These are phyloP conservation scores for Tiphia femorata DNA, from an alignment of 2,888 invertebrate genomes.

Conservation along the genomic window DNA sequence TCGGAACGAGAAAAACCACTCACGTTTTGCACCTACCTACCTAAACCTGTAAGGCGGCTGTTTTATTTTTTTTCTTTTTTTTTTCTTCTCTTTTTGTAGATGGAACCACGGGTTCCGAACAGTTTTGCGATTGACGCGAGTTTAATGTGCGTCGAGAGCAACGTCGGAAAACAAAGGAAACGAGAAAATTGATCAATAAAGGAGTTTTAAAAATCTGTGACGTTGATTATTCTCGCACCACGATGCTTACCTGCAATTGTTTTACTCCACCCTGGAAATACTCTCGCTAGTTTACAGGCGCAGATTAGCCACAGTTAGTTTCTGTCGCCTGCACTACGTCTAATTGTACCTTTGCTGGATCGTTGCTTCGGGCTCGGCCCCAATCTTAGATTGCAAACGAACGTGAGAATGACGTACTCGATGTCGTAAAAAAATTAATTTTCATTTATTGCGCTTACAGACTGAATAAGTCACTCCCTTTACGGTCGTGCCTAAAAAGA, in stretches of 20 bases:
- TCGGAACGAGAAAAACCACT: slow-evolving; percentile 1
- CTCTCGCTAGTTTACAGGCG: background rate
- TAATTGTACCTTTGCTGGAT: too few relatives aligned
- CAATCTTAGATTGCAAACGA: background rate
- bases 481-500: too few relatives aligned
- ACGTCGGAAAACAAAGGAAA: slow-evolving; percentile 25
- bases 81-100: too few relatives aligned
- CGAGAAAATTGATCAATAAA: slow-evolving; percentile 42
- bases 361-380: background rate
- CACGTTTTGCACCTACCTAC: slow-evolving; percentile 14
- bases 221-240: background rate
- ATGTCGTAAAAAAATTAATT: slow-evolving; percentile 58
- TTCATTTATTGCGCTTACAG: slow-evolving; percentile 62
- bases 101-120: slow-evolving; percentile 18
- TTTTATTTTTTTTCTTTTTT: too few relatives aligned
- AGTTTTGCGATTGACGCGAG: slow-evolving; percentile 25
- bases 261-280: too few relatives aligned
- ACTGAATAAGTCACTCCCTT: too few relatives aligned
- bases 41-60: slow-evolving; percentile 15
- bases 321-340: too few relatives aligned
- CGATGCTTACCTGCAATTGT: too few relatives aligned
- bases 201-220: slow-evolving; percentile 31
- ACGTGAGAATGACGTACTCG: background rate
- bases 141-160: slow-evolving; percentile 15
- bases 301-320: background rate